Evolutionary conservation across 2,797 vertebrate genomes (phyloP).

Genomic region (Tarsius wallacei): DNA sequence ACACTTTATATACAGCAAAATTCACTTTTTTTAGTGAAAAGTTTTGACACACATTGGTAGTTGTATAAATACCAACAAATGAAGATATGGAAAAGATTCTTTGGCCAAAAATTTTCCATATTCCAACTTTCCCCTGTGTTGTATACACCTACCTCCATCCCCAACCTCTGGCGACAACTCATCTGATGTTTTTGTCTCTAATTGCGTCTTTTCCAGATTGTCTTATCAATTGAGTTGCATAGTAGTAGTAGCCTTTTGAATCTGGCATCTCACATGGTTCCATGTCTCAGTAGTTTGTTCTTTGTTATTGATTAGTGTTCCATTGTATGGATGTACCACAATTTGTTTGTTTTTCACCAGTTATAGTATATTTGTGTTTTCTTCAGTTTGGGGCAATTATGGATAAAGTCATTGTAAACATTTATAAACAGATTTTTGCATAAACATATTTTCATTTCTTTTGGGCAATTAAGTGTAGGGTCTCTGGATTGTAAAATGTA

Average conservation of each 20-base stretch:
- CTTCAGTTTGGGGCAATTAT: neutral
- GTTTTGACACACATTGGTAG: neutral
- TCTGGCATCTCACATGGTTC: neutral
- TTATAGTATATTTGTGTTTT: neutral
- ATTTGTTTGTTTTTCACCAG: neutral
- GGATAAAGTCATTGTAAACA: neutral
- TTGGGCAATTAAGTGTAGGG: neutral
- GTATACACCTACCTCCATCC: neutral
- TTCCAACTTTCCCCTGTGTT: neutral
- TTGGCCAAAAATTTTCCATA: neutral
- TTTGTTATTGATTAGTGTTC: neutral
- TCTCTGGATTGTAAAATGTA: neutral
- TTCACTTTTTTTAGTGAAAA: neutral
- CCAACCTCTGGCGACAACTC: no score
- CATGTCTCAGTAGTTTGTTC: neutral
- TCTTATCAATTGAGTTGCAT: neutral
- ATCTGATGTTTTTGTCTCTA: neutral
- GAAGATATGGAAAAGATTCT: neutral
- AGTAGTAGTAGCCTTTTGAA: neutral
- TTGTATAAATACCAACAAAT: neutral
- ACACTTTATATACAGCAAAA: neutral
- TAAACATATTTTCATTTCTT: neutral
- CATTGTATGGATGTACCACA: neutral
- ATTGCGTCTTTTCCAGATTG: neutral
- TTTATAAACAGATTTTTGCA: neutral